Evolutionary conservation across 2,113 vertebrate species (phyloP).

Genomic region (Diadophis punctatus): DNA sequence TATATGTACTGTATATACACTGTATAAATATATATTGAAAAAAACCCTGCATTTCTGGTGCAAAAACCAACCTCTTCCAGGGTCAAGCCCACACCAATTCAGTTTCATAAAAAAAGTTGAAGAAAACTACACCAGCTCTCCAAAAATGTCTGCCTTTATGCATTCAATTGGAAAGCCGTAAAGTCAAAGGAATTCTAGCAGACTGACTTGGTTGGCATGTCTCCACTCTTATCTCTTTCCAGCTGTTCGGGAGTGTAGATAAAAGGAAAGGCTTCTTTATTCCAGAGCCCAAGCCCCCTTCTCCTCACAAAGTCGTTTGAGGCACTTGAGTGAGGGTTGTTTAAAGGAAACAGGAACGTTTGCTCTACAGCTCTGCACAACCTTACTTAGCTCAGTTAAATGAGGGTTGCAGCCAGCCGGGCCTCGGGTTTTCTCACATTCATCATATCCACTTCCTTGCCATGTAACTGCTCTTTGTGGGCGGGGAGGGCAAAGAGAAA

Average conservation of each 20-base stretch:
- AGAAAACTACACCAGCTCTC: slow-evolving; percentile 6
- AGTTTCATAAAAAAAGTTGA: not conserved
- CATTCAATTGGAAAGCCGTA: not conserved
- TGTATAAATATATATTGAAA: not conserved
- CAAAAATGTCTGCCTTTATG: not conserved
- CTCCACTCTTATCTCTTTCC: slow-evolving; percentile 60
- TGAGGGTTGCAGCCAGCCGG: slow-evolving; percentile 16
- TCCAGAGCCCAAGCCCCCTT: slow-evolving; percentile 26
- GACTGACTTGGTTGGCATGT: slow-evolving; percentile 45
- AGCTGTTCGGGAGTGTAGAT: slow-evolving; percentile 55
- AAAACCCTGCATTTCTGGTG: not conserved
- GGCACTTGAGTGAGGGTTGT: slow-evolving; percentile 48
- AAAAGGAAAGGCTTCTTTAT: slow-evolving; percentile 55
- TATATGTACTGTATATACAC: too few relatives aligned
- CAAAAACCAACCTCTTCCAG: not conserved
- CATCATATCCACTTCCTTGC: not conserved
- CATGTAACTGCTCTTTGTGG: not conserved
- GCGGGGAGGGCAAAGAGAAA: slow-evolving; percentile 5
- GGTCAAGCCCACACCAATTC: not conserved
- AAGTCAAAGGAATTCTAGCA: slow-evolving; percentile 40
- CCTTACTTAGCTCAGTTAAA: slow-evolving; percentile 31
- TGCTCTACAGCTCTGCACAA: slow-evolving; percentile 43
- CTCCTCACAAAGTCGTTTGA: slow-evolving; percentile 49
- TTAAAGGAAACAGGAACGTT: slow-evolving; percentile 50
- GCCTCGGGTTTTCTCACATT: slow-evolving; percentile 14